These are phyloP conservation scores for Batillaria attramentaria DNA, from an alignment of 1,140 invertebrate genomes.

Conservation along the genomic window DNA sequence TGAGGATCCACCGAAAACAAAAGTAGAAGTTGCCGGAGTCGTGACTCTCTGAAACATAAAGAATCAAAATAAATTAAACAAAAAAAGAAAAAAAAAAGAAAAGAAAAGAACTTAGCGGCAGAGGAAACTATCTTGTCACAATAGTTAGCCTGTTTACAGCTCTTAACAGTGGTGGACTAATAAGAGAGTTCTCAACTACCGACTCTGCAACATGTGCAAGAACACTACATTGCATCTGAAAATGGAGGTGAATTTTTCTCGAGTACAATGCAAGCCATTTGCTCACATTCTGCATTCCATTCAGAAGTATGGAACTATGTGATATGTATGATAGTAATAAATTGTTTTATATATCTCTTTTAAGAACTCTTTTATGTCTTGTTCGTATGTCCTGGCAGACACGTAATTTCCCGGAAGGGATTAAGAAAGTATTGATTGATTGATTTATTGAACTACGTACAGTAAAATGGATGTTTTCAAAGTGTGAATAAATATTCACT, in stretches of 20 bases:
- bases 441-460: background rate
- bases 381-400: background rate
- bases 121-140: background rate
- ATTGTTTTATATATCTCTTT: no score
- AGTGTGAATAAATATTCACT: slow-evolving; percentile 12
- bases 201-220: background rate
- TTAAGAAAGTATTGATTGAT: no score
- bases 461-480: background rate
- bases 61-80: slow-evolving; percentile 17
- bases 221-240: background rate
- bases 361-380: no score
- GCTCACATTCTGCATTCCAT: no score
- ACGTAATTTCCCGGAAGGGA: no score
- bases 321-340: no score
- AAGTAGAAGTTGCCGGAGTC: slow-evolving; percentile 99
- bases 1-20: slow-evolving; percentile 89
- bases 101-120: background rate
- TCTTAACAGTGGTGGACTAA: no score
- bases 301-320: no score
- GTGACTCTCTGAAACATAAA: slow-evolving; percentile 80
- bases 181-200: background rate
- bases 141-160: background rate
- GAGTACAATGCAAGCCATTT: no score
- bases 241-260: background rate
- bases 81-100: background rate